A percentile compares a stretch with the other conserved stretches of the same genome.
Conservation (phyloP, 2,797 vertebrate species). For the Potorous gilbertii region DNA sequence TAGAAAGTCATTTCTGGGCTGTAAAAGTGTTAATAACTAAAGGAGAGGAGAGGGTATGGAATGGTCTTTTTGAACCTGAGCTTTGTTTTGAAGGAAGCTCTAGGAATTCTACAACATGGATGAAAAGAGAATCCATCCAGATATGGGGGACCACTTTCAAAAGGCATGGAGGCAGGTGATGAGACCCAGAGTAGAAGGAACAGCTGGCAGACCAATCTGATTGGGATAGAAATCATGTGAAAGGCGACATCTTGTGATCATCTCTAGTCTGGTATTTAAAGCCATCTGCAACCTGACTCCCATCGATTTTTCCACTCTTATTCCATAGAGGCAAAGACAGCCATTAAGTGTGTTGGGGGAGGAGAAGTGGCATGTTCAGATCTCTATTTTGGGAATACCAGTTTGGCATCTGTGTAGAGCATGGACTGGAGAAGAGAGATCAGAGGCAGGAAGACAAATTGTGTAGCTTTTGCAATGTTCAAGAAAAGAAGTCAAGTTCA, state of each 20-base stretch:
- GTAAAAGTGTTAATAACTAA: not conserved
- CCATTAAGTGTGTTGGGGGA: not conserved
- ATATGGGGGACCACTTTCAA: not conserved
- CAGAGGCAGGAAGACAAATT: not conserved
- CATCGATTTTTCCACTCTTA: not conserved
- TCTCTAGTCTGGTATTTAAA: not conserved
- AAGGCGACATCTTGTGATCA: not conserved
- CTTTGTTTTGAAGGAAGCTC: not conserved
- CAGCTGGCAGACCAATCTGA: not conserved
- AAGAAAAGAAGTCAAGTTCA: not conserved
- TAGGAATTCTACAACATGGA: not conserved
- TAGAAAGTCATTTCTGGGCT: not conserved
- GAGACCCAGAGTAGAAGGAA: not conserved
- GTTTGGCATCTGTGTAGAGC: not conserved
- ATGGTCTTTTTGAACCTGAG: not conserved
- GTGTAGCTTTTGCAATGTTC: not conserved
- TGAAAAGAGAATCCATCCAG: not conserved
- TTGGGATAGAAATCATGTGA: not conserved
- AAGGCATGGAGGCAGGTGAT: not conserved
- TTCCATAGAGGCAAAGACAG: not conserved
- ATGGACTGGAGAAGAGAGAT: not conserved
- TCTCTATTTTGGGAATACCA: not conserved
- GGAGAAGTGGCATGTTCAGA: not conserved
- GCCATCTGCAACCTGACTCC: not conserved
- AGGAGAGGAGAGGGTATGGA: not conserved